Conservation (phyloP, 2,797 vertebrate species). For the Holocentrus rufus region DNA sequence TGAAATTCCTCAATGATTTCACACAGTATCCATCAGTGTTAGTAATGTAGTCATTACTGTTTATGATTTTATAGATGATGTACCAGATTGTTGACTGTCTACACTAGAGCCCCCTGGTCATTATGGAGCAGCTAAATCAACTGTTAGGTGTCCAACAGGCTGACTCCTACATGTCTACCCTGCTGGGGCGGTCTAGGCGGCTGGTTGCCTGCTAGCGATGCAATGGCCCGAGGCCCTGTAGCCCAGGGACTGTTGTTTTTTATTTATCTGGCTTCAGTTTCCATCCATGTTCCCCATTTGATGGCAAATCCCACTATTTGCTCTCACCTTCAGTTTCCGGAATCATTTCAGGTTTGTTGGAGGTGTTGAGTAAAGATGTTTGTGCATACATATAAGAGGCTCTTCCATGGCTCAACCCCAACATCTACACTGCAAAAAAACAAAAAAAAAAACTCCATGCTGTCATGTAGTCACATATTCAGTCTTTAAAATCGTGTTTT, state of each 20-base stretch:
- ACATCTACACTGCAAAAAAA: no score
- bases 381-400: not conserved
- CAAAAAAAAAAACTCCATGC: no score
- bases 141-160: slow-evolving; percentile 74
- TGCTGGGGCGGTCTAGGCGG: slow-evolving; percentile 65
- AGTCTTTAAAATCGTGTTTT: no score
- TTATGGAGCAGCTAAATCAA: slow-evolving; percentile 72
- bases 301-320: slow-evolving; percentile 37
- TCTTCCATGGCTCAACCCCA: not conserved
- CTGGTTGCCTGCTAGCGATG: slow-evolving; percentile 76
- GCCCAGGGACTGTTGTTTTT: slow-evolving; percentile 66
- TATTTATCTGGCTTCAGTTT: slow-evolving; percentile 66
- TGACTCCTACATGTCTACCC: slow-evolving; percentile 63
- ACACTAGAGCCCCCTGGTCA: slow-evolving; percentile 58
- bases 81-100: slow-evolving; percentile 63
- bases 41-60: slow-evolving; percentile 26
- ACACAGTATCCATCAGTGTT: slow-evolving; percentile 10
- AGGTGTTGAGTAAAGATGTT: slow-evolving; percentile 5
- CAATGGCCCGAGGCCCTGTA: slow-evolving; percentile 66
- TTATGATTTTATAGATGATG: slow-evolving; percentile 51
- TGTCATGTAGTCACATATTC: no score
- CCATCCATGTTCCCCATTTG: slow-evolving; percentile 47
- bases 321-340: slow-evolving; percentile 36
- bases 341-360: slow-evolving; percentile 37
- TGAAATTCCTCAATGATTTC: slow-evolving; percentile 33